Evolutionary conservation across 2,797 vertebrate genomes (phyloP), one percentile per base, ranked within the genome.

Genomic region (Oreochromis grahami): DNA sequence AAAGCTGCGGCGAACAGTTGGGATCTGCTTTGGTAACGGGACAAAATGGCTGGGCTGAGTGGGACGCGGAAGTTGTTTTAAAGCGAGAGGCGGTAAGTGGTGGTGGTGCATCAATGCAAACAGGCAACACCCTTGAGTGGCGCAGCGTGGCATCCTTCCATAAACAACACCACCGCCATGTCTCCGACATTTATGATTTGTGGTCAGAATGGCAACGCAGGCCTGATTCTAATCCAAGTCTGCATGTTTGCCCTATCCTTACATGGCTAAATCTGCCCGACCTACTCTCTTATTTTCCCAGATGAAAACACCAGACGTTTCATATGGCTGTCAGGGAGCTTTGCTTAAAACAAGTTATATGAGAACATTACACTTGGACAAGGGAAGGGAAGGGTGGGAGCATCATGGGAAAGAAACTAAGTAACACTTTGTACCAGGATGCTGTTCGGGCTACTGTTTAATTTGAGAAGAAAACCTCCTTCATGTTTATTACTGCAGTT

Each of bases 81-180:
- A 92, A 93, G 92, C 92, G 83, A 91, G 86, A 87, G 89, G 90
- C 78, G 55, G 87, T 92, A 93, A 93, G 93, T 92, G 87, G 94
- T 89, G 90, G 93, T 93, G 93, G 94, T 81, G 90, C 90, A 93
- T 95, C 91, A 92, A 88, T 91, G 93, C 93, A 95, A 96, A 96
- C 94, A 96, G 94, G 90, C 94, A 96, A 96, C 95, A 95, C 93
- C 94, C 95, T 95, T 86, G 92, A 96, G 95, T 95, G 94, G 93
- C 80, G 88, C 86, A 93, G 92, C 60, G 87, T 89, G 93, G 94
- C 92, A 91, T 93, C 89, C 93, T 91, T 96, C 91, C 93, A 94
- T 94, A 94, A 96, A 95, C 93, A 95, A 95, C 94, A 94, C 88
- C 92, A 92, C 94, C 90, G 88, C 91, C 29, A 86, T 85, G 89